Conservation (phyloP, 2,113 vertebrate species). For the Tilapia sparmanii region DNA sequence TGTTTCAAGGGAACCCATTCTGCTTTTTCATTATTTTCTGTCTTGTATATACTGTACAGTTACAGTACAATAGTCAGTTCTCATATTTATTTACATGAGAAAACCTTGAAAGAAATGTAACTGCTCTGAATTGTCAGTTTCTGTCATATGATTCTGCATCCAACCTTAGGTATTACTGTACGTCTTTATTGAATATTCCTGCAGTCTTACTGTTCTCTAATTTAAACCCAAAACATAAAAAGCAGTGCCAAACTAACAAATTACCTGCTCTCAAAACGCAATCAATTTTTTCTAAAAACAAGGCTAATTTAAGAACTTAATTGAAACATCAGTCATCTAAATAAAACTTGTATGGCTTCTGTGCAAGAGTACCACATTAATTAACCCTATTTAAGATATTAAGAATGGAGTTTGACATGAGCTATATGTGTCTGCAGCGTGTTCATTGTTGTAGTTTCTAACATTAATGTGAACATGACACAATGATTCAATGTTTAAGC, state of each 20-base stretch:
- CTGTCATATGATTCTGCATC: background rate
- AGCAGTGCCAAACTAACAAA: background rate
- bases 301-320: background rate
- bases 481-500: background rate
- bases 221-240: background rate
- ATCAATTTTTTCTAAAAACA: background rate
- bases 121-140: background rate
- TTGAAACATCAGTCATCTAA: background rate
- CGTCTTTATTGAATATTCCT: fast-evolving
- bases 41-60: background rate
- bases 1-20: background rate
- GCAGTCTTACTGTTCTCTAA: background rate
- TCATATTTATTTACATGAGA: background rate
- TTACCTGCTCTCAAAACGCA: background rate
- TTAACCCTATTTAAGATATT: background rate
- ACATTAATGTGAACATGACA: background rate
- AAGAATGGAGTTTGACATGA: background rate
- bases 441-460: background rate
- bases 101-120: background rate
- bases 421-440: background rate
- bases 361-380: background rate
- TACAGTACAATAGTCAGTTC: background rate
- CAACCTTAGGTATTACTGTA: fast-evolving
- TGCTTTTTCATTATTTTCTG: background rate
- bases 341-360: background rate